These are phyloP conservation scores for Cladorhizidae sp. DNA, from an alignment of 37 sponge, comb jelly and placozoan species.

Conservation along the genomic window DNA sequence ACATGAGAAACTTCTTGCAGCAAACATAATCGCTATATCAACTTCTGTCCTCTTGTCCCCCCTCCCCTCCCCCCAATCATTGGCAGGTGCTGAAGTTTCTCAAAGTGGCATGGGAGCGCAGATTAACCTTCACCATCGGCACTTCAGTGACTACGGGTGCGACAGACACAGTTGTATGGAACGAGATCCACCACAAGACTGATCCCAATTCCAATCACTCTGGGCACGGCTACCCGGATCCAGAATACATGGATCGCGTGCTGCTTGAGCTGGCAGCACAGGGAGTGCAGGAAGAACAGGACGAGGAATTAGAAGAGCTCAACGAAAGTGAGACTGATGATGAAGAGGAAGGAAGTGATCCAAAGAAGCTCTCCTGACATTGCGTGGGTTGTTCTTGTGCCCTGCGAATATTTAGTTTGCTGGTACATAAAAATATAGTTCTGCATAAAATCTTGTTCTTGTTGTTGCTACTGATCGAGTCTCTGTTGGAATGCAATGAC, in stretches of 20 bases:
- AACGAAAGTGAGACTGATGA: too few species aligned
- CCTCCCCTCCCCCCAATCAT: background rate
- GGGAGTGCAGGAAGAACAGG: constrained; percentile 75
- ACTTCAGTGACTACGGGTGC: constrained; percentile 90
- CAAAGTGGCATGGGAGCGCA: constrained; percentile 85
- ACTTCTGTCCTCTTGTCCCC: too few species aligned
- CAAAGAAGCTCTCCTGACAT: too few species aligned
- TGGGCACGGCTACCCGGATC: constrained; percentile 98
- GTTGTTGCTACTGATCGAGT: background rate
- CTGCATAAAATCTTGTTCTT: background rate
- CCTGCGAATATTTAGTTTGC: background rate
- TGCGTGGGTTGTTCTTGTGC: too few species aligned
- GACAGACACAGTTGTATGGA: constrained; percentile 92
- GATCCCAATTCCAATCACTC: constrained; percentile 61
- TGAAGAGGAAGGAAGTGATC: too few species aligned
- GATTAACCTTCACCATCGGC: constrained; percentile 96
- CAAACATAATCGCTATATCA: too few species aligned
- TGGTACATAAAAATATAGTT: background rate
- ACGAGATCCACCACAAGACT: constrained; percentile 99
- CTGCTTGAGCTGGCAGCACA: constrained; percentile 87
- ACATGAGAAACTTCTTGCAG: too few species aligned
- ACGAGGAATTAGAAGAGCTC: constrained; percentile 15
- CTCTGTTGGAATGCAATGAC: constrained; percentile 60
- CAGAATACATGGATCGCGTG: constrained; percentile 90
- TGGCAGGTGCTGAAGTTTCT: constrained; percentile 84